Percentiles rank a stretch among this genome's conserved stretches.
Evolutionary conservation across 2,888 invertebrate genomes (phyloP).

Genomic region (Salticus scenicus): DNA sequence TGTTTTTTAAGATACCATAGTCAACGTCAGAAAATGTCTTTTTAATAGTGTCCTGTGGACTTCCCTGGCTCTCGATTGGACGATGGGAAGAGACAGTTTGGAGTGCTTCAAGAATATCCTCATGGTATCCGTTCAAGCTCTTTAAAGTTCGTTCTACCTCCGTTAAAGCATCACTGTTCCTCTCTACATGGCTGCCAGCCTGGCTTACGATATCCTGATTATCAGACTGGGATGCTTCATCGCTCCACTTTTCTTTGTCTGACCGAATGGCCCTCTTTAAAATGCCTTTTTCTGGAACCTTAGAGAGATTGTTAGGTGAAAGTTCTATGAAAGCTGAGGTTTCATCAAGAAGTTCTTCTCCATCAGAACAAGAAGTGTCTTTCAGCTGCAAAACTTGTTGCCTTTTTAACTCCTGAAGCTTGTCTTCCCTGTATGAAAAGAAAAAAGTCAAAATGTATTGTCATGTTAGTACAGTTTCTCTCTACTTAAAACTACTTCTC

Average conservation of each 20-base stretch:
- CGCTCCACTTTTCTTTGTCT: conserved; percentile 84
- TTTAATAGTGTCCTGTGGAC: conserved; percentile 81
- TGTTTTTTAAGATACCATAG: conserved; percentile 70
- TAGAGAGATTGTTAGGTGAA: conserved; percentile 84
- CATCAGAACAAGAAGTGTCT: conserved; percentile 68
- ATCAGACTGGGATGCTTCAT: conserved; percentile 81
- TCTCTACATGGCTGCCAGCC: conserved; percentile 52
- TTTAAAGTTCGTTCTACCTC: conserved; percentile 86
- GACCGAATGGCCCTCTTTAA: conserved; percentile 82
- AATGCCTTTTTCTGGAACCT: conserved; percentile 92
- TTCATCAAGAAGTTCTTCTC: conserved; percentile 79
- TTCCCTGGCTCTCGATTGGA: conserved; percentile 80
- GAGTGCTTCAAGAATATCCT: conserved; percentile 91
- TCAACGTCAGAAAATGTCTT: conserved; percentile 81
- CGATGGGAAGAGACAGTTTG: conserved; percentile 76
- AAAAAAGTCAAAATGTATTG: not conserved
- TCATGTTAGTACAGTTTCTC: too few species aligned
- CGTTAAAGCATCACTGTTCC: conserved; percentile 74
- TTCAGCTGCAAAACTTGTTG: conserved; percentile 75
- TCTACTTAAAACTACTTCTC: too few species aligned
- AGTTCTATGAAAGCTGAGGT: conserved; percentile 84
- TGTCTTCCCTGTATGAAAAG: conserved; percentile 83
- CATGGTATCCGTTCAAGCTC: conserved; percentile 93
- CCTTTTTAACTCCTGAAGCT: conserved; percentile 85
- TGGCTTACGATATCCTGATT: conserved; percentile 76